Base-by-base conservation (phyloP, 2,797 vertebrate species). In the Eulemur mongoz region DNA sequence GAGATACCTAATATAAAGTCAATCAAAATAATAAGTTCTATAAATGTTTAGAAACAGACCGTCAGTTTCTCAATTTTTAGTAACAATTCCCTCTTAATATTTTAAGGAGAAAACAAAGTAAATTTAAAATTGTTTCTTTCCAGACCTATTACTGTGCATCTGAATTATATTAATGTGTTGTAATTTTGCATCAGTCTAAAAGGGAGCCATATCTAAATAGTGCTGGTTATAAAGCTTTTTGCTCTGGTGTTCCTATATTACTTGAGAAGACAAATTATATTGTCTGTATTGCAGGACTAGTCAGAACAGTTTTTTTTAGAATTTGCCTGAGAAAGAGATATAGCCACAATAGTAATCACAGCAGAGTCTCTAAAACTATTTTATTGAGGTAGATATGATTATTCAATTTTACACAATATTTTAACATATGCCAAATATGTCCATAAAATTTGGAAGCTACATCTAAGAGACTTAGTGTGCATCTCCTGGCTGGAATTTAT, bases 351-450 rank as follows among this genome's bases (percentile, higher is more conserved):
- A 5, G 7, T 72, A 81, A 61, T 76, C 61, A 75, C 9, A 84
- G 52, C 6, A 73, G 25, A 76, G 8, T 7, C 0, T 35, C 30
- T 87, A n/a, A 93, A 88, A 75, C n/a, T 13, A 85, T 76, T 88
- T 88, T 85, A 85, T 92, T 78, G 57, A 59, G 59, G 20, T 48
- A 95, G 13, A 79, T 79, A 75, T 94, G 5, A 12, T 79, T 65
- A 91, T 95, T 89, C 20, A 67, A 76, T 63, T 90, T 86, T 78
- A 67, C 73, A 83, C 14, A 72, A 73, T 83, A 89, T 69, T 90
- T 89, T 87, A 90, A 84, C 32, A 32, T 69, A 38, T 72, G 23
- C 22, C 10, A 91, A 92, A 87, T 87, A 69, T 50, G 18, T 54
- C 67, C 5, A 73, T 73, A 84, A 40, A 72, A 35, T 96, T 88